Percentiles rank a stretch among this genome's conserved stretches.
These are phyloP conservation scores for Epicauta chinensis DNA, from an alignment of 1,140 invertebrate species.

Conservation along the genomic window DNA sequence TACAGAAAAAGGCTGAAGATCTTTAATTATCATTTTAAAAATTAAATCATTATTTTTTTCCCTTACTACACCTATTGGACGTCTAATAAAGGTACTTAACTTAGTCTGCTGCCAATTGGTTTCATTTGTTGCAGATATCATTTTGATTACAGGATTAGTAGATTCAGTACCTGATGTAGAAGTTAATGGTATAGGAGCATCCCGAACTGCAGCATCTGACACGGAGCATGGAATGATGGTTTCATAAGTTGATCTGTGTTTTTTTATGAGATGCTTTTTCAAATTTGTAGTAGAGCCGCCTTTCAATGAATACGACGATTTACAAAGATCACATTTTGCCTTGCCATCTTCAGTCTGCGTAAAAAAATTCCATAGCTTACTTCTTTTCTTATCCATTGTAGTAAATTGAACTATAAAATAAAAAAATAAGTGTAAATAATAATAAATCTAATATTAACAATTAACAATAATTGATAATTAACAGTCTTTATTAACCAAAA, in stretches of 20 bases:
- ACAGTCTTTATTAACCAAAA: too few relatives aligned
- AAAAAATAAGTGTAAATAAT: too few relatives aligned
- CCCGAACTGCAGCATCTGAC: not conserved
- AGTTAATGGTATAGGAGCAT: not conserved
- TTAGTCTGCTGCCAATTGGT: constrained; percentile 1
- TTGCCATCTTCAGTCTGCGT: constrained; percentile 1
- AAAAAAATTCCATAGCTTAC: too few relatives aligned
- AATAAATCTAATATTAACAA: too few relatives aligned
- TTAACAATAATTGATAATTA: too few relatives aligned
- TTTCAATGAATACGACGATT: constrained; percentile 2
- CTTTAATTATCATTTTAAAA: constrained; percentile 31
- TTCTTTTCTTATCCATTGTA: too few relatives aligned
- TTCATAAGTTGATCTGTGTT: constrained; percentile 3
- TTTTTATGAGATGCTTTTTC: constrained; percentile 13
- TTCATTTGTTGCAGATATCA: too few relatives aligned
- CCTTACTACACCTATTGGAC: not conserved
- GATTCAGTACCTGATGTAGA: not conserved
- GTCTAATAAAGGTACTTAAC: not conserved
- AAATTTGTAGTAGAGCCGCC: constrained; percentile 13
- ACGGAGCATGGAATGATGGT: too few relatives aligned
- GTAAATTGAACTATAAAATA: too few relatives aligned
- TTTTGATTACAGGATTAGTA: not conserved
- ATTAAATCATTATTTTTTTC: constrained; percentile 23
- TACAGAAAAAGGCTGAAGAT: constrained; percentile 28
- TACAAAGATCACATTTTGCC: constrained; percentile 8